phyloP scores from a whole-genome alignment of 1,140 invertebrate genomes.

The Ptiloglossa arizonensis region DNA sequence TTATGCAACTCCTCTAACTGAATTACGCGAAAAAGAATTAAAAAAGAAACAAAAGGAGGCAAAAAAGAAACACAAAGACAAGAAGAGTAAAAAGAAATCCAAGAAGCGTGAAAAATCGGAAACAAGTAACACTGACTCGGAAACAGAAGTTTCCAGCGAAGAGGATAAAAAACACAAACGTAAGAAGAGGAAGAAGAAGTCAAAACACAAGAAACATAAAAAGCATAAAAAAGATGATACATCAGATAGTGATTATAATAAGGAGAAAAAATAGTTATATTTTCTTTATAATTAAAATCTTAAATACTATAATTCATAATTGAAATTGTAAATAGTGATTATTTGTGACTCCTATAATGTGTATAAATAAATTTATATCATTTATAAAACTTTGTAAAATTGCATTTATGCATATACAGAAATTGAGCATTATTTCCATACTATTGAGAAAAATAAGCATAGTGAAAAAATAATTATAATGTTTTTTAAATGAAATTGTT shows the following conservation, averaged over 20 bases:
- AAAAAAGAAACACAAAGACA: conserved; percentile 82
- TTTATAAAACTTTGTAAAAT: neutral
- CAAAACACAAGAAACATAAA: conserved; percentile 75
- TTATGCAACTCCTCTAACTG: conserved; percentile 91
- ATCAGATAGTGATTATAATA: conserved; percentile 63
- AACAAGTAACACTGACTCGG: conserved; percentile 64
- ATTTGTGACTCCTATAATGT: neutral
- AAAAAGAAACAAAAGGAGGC: conserved; percentile 83
- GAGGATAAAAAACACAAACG: conserved; percentile 70
- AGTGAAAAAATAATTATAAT: too few relatives aligned
- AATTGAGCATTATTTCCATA: neutral
- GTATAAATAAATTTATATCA: neutral
- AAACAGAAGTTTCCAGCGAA: conserved; percentile 62
- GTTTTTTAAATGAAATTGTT: neutral
- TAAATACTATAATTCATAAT: neutral
- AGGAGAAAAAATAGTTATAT: conserved; percentile 26
- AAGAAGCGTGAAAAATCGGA: conserved; percentile 68
- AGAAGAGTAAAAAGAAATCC: conserved; percentile 79
- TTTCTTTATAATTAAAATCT: neutral
- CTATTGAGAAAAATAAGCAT: neutral
- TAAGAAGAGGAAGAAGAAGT: conserved; percentile 75
- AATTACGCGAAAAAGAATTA: conserved; percentile 89
- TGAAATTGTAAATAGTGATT: conserved; percentile 13
- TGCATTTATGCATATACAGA: neutral
- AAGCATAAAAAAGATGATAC: conserved; percentile 73